These are phyloP conservation scores for Gasterosteus aculeatus DNA, from an alignment of 2,113 vertebrate genomes.

Conservation along the genomic window DNA sequence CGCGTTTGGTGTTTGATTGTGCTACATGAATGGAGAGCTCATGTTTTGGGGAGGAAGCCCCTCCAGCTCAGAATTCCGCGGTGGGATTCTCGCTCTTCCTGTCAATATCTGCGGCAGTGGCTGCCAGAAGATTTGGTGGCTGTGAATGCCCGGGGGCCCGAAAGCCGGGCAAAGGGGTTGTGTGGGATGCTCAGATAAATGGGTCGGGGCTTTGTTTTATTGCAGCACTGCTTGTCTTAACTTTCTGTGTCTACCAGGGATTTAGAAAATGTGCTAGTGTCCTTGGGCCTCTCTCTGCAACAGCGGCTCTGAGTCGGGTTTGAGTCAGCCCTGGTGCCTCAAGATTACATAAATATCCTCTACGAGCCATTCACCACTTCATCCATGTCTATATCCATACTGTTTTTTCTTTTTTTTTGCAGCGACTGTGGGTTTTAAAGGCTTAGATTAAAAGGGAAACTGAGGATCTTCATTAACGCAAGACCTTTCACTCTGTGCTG, in stretches of 20 bases:
- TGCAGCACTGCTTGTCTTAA: conserved; percentile 77
- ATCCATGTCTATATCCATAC: conserved; percentile 31
- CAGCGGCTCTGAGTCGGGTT: conserved; percentile 68
- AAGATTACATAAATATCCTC: conserved; percentile 75
- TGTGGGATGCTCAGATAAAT: conserved; percentile 82
- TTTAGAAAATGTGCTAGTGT: conserved; percentile 75
- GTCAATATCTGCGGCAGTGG: conserved; percentile 73
- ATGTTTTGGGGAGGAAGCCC: conserved; percentile 50
- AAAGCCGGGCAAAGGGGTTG: conserved; percentile 79
- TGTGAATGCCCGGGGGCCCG: conserved; percentile 62
- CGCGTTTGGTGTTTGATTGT: conserved; percentile 18
- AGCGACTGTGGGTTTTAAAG: conserved; percentile 39
- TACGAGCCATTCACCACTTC: conserved; percentile 60
- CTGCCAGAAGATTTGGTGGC: conserved; percentile 79
- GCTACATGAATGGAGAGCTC: conserved; percentile 32
- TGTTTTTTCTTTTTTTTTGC: conserved; percentile 59
- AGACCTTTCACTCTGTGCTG: conserved; percentile 42
- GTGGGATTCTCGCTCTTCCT: conserved; percentile 57
- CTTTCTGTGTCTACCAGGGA: conserved; percentile 74
- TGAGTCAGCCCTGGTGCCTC: conserved; percentile 68
- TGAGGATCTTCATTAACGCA: conserved; percentile 55
- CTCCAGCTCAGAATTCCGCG: conserved; percentile 63
- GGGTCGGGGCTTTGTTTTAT: conserved; percentile 78
- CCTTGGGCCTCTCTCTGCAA: conserved; percentile 72
- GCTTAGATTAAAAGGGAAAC: conserved; percentile 62